Evolutionary conservation across 2,888 invertebrate species (phyloP), one percentile per base, ranked within the genome.

Genomic region (Lacanobia wlatinum): DNA sequence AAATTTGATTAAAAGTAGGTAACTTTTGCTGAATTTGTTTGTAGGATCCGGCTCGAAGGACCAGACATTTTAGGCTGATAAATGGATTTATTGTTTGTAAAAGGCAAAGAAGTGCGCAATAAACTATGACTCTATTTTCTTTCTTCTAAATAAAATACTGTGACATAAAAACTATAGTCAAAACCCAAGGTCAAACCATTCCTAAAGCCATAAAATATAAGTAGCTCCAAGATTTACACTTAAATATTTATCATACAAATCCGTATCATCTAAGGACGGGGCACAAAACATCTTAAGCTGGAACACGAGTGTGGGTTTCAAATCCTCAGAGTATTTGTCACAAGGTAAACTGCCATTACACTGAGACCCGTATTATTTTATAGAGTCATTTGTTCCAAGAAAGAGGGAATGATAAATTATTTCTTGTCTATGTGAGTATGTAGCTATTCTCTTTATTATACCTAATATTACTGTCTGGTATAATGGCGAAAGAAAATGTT

Each of bases 321-420:
- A 84, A 87, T 86, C 86, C 83, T 74, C 28, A 48, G 71, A 75
- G 81, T 84, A 87, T 89, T 90, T 86, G 84, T 89, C 85, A 83
- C 78, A 76, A 84, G 82, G 82, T 86, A 81, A 85, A 85, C 80
- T 79, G 84, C 84, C 80, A 81, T 88, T 86, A 84, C 74, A 76
- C 68, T 59, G 58, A 62, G 73, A 70, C 77, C 69, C 77, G 70
- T 77, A 79, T 83, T 80, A 87, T 87, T 88, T 88, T 86, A 87
- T 84, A 77, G 76, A 80, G 62, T 76, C 78, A 85, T 89, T 89
- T 85, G 80, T 87, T 82, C 80, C 78, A 56, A 53, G 53, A 65
- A 83, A 85, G 64, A 79, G 61, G 69, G 76, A 65, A 76, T 72
- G 74, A 62, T 84, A 81, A 83, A 82, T 87, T 84, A 78, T 81